Conservation (phyloP, 2,113 vertebrate species). For the Cranoglanis bouderius region DNA sequence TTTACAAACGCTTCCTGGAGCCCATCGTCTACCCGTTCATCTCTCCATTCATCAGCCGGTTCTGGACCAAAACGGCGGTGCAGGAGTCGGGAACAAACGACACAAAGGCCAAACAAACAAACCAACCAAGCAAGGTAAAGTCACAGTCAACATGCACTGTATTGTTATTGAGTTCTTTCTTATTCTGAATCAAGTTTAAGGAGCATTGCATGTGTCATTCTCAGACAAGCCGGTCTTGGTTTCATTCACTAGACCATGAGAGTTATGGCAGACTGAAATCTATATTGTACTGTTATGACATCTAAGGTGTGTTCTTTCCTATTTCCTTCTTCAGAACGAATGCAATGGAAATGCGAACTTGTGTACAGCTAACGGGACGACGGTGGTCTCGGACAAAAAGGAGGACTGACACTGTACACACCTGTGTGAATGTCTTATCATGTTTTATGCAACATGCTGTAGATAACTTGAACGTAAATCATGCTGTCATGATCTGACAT, state of each 20-base stretch:
- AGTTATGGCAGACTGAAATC: background rate
- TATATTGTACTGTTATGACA: background rate
- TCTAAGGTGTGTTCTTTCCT: background rate
- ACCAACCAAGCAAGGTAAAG: background rate
- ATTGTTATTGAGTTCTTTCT: background rate
- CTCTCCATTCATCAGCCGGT: constrained; percentile 78
- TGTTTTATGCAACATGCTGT: background rate
- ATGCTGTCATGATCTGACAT: background rate
- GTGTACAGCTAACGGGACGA: constrained; percentile 3
- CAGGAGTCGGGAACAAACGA: constrained; percentile 60
- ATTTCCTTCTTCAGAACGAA: constrained; percentile 30
- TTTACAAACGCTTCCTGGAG: constrained; percentile 96
- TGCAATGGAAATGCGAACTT: constrained; percentile 6
- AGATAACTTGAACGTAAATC: background rate
- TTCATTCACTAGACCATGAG: background rate
- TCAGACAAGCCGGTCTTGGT: background rate
- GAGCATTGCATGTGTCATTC: background rate
- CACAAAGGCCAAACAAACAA: constrained; percentile 52
- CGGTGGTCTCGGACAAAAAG: constrained; percentile 41
- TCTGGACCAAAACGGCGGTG: constrained; percentile 80
- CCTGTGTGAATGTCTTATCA: background rate
- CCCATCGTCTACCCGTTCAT: constrained; percentile 88
- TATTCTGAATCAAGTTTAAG: background rate
- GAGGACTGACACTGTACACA: constrained; percentile 9
- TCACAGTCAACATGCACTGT: background rate